phyloP scores from a whole-genome alignment of 2,888 invertebrate genomes.

The Conus canariensis region DNA sequence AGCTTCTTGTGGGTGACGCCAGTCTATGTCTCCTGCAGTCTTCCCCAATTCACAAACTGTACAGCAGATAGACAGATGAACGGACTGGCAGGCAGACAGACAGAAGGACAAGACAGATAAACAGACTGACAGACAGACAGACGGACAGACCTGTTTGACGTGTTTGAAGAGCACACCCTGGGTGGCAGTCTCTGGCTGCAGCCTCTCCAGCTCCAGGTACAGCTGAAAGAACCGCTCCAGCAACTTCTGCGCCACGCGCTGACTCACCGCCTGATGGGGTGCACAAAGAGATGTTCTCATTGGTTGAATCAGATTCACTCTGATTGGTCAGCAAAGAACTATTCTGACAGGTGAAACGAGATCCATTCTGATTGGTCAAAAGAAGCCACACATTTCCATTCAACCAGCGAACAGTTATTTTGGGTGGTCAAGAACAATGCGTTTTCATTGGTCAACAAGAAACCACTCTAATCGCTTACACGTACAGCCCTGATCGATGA shows the following conservation, averaged over 20 bases:
- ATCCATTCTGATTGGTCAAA: too few relatives aligned
- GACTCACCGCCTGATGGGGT: slow-evolving; percentile 28
- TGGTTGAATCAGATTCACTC: too few relatives aligned
- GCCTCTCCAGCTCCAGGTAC: slow-evolving; percentile 39
- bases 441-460: too few relatives aligned
- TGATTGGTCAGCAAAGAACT: too few relatives aligned
- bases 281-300: too few relatives aligned
- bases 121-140: neutral
- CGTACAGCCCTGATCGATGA: too few relatives aligned
- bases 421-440: too few relatives aligned
- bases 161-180: slow-evolving; percentile 37
- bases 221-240: slow-evolving; percentile 36
- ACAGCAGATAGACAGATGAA: neutral
- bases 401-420: too few relatives aligned
- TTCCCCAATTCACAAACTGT: neutral
- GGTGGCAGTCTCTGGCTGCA: slow-evolving; percentile 22
- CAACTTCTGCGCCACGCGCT: slow-evolving; percentile 33
- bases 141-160: slow-evolving; percentile 39
- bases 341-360: too few relatives aligned
- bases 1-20: too few relatives aligned
- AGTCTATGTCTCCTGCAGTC: neutral
- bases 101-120: neutral
- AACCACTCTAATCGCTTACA: too few relatives aligned
- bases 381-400: too few relatives aligned
- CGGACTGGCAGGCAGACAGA: neutral